These are phyloP conservation scores for Martes flavigula DNA, from an alignment of 2,797 vertebrate species.

Conservation along the genomic window DNA sequence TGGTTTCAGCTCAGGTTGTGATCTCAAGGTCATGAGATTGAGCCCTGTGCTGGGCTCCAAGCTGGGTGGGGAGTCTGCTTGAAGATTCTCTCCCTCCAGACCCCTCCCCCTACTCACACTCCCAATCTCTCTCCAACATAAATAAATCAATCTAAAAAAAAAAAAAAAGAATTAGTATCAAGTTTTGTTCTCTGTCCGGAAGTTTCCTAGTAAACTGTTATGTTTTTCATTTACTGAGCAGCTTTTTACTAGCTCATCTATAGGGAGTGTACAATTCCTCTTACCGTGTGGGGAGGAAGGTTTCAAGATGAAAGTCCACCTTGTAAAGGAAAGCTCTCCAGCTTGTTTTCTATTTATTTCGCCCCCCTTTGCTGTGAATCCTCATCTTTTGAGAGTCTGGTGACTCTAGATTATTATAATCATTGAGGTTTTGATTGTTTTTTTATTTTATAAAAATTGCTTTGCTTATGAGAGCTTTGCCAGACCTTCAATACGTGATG, in stretches of 20 bases:
- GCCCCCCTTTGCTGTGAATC: neutral
- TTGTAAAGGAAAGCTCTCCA: neutral
- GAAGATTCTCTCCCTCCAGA: neutral
- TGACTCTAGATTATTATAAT: neutral
- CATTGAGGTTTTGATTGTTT: constrained; percentile 33
- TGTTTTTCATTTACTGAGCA: neutral
- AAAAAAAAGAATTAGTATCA: neutral
- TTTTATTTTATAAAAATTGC: neutral
- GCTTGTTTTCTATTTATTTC: neutral
- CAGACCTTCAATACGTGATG: neutral
- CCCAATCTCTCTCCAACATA: neutral
- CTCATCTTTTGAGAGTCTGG: neutral
- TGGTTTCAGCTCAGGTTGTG: neutral
- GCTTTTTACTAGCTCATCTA: neutral
- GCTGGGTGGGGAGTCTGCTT: neutral
- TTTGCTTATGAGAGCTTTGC: constrained; percentile 13
- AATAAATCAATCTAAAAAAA: neutral
- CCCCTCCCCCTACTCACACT: neutral
- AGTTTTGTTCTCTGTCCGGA: neutral
- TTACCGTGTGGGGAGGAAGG: neutral
- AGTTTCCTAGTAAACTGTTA: neutral
- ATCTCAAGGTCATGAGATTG: neutral
- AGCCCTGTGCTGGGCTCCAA: neutral
- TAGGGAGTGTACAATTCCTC: neutral
- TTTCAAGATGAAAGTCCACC: neutral